Conservation (phyloP, 1,140 invertebrate genomes). For the Hyles vespertilio region DNA sequence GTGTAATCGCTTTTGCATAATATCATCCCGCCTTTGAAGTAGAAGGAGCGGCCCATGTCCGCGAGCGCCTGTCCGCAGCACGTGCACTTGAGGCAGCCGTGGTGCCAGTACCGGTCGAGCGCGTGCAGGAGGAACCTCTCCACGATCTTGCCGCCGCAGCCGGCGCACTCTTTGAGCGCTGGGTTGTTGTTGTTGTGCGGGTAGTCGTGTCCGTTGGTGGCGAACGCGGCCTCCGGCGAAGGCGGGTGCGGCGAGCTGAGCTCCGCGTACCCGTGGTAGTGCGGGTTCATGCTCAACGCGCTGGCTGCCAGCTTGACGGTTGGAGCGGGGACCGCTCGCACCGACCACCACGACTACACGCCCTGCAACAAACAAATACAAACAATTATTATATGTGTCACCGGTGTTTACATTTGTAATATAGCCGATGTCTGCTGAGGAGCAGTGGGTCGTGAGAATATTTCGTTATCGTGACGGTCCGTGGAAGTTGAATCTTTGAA, state of each 20-base stretch:
- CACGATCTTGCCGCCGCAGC: conserved; percentile 87
- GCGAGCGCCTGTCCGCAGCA: conserved; percentile 90
- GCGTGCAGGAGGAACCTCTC: conserved; percentile 92
- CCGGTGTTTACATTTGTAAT: too few species aligned
- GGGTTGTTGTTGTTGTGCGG: conserved; percentile 78
- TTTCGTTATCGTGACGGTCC: conserved; percentile 7
- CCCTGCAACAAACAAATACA: conserved; percentile 37
- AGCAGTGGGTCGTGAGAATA: neutral
- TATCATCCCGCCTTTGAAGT: conserved; percentile 93
- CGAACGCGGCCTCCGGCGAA: conserved; percentile 77
- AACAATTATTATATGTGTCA: too few species aligned
- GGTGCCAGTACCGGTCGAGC: conserved; percentile 95
- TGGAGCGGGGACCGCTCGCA: conserved; percentile 68
- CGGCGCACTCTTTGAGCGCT: conserved; percentile 80
- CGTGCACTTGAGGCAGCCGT: conserved; percentile 93
- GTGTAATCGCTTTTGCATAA: conserved; percentile 95
- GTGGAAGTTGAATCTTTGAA: conserved; percentile 34
- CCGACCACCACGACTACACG: conserved; percentile 68
- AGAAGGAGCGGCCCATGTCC: conserved; percentile 93
- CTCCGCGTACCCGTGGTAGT: conserved; percentile 83
- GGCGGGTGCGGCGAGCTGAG: conserved; percentile 81
- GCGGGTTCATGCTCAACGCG: conserved; percentile 82
- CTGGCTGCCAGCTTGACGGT: conserved; percentile 81
- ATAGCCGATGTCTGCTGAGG: too few species aligned
- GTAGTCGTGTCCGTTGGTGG: conserved; percentile 67